Percentiles rank a stretch among this genome's conserved stretches.
phyloP scores from a whole-genome alignment of 2,113 vertebrate genomes.

The Potamarius usumacintae region DNA sequence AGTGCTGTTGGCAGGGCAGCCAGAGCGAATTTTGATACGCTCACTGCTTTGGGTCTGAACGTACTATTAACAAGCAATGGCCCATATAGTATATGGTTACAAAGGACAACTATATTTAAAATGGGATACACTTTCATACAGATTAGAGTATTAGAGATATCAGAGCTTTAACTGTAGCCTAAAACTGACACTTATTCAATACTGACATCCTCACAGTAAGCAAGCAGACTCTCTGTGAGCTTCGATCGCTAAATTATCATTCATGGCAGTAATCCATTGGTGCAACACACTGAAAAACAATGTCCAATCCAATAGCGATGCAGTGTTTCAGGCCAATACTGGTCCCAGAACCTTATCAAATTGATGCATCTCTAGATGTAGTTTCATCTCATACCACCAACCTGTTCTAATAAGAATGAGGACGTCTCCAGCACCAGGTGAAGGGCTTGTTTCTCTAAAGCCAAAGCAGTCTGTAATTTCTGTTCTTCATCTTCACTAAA shows the following conservation, averaged over 20 bases:
- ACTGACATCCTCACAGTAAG: neutral
- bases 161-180: neutral
- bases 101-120: neutral
- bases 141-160: neutral
- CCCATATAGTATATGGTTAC: neutral
- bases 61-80: neutral
- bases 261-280: neutral
- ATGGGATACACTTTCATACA: neutral
- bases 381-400: slow-evolving; percentile 2
- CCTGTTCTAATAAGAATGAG: slow-evolving; percentile 54
- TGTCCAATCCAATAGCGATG: neutral
- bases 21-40: too few relatives aligned
- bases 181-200: neutral
- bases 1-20: too few relatives aligned
- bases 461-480: slow-evolving; percentile 88
- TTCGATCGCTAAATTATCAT: neutral
- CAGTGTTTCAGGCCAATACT: neutral
- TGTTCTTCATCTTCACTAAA: slow-evolving; percentile 95
- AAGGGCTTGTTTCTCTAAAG: slow-evolving; percentile 86
- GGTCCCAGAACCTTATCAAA: neutral
- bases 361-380: neutral
- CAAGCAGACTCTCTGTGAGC: neutral
- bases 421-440: slow-evolving; percentile 84
- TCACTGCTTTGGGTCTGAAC: too few relatives aligned
- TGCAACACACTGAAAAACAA: neutral